Percentiles rank a stretch among this genome's conserved stretches.
Evolutionary conservation across 2,113 vertebrate genomes (phyloP).

Genomic region (Antennarius striatus): DNA sequence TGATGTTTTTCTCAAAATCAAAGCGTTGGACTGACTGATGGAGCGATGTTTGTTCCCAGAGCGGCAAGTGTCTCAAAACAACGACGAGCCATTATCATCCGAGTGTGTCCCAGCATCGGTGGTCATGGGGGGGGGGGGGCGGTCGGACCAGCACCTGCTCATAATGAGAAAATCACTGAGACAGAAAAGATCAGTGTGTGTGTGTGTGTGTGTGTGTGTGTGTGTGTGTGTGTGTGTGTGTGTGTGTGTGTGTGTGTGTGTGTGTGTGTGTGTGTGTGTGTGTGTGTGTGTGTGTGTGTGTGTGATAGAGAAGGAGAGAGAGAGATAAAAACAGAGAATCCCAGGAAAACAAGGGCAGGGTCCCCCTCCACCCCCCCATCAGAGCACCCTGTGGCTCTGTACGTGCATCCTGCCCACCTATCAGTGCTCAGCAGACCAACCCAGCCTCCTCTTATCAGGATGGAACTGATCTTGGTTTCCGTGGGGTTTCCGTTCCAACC

Average conservation of each 20-base stretch:
- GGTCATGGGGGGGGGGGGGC: slow-evolving; percentile 30
- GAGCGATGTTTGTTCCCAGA: not conserved
- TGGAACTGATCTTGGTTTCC: slow-evolving; percentile 55
- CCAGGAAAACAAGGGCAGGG: slow-evolving; percentile 44
- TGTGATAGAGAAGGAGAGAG: not conserved
- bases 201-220: not conserved
- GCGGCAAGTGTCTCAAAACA: slow-evolving; percentile 37
- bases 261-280: slow-evolving; percentile 1
- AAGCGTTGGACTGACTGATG: slow-evolving; percentile 6
- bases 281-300: slow-evolving; percentile 6
- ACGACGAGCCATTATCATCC: slow-evolving; percentile 43
- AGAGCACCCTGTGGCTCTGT: slow-evolving; percentile 28
- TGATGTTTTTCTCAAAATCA: slow-evolving; percentile 16
- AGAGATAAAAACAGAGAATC: slow-evolving; percentile 34
- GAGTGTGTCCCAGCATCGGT: slow-evolving; percentile 44
- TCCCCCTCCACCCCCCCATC: not conserved
- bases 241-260: not conserved
- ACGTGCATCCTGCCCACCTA: slow-evolving; percentile 58
- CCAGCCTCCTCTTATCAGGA: slow-evolving; percentile 60
- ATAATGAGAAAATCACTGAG: slow-evolving; percentile 57
- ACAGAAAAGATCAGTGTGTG: slow-evolving; percentile 38
- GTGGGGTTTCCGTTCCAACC: not conserved
- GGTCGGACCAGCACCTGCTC: slow-evolving; percentile 33
- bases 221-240: slow-evolving; percentile 14
- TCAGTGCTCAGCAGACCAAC: slow-evolving; percentile 60